phyloP scores from a whole-genome alignment of 2,113 vertebrate genomes.

The Coracopsis vasa region DNA sequence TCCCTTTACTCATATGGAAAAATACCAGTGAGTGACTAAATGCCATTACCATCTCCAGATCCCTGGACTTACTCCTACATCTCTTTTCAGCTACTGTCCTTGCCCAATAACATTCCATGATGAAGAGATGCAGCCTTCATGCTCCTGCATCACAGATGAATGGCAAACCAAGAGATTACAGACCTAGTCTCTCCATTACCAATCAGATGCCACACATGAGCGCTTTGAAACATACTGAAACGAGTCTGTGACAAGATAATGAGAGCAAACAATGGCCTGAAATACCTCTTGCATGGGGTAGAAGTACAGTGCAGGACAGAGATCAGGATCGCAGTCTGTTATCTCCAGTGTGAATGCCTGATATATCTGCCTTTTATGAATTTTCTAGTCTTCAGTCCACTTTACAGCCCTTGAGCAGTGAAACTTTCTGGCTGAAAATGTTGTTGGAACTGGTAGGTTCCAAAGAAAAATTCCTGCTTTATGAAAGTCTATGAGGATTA shows the following conservation, averaged over 20 bases:
- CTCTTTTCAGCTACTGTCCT: background rate
- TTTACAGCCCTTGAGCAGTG: background rate
- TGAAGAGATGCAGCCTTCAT: background rate
- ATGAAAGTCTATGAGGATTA: background rate
- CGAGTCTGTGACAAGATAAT: background rate
- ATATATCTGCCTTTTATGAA: background rate
- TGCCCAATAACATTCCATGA: background rate
- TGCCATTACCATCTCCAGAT: rapidly evolving
- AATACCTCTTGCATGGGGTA: background rate
- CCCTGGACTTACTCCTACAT: background rate
- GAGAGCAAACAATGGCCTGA: background rate
- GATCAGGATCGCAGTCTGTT: rapidly evolving
- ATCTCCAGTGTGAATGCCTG: background rate
- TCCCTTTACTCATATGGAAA: background rate
- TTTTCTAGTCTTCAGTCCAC: background rate
- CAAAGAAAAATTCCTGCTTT: background rate
- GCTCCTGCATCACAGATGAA: background rate
- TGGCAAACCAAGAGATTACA: background rate
- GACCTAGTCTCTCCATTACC: background rate
- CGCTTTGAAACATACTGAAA: background rate
- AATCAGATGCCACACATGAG: rapidly evolving
- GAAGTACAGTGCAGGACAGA: background rate
- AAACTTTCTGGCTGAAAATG: background rate
- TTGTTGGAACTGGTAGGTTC: rapidly evolving
- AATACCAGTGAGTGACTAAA: background rate